Conservation (phyloP, 2,113 vertebrate species). For the Catharus bicknelli region DNA sequence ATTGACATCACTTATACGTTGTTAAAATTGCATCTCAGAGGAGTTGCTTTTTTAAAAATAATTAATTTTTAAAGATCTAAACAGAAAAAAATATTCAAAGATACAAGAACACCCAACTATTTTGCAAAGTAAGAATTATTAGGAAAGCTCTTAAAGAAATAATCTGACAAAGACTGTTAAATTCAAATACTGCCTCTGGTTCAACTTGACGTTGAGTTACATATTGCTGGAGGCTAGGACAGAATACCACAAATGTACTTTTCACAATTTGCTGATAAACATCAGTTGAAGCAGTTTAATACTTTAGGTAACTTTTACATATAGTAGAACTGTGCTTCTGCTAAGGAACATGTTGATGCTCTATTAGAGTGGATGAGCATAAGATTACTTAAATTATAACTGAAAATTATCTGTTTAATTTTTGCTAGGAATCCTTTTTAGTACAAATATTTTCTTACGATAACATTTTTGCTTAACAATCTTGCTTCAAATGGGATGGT, state of each 20-base stretch:
- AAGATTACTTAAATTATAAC: not conserved
- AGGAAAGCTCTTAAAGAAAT: not conserved
- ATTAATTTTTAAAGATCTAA: not conserved
- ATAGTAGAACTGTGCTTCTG: not conserved
- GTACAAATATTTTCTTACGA: not conserved
- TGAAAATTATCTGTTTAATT: not conserved
- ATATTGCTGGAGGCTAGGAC: not conserved
- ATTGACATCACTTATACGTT: not conserved
- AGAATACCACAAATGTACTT: not conserved
- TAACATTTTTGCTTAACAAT: not conserved
- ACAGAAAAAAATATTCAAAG: not conserved
- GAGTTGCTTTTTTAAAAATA: not conserved
- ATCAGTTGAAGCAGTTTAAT: not conserved
- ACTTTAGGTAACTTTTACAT: not conserved
- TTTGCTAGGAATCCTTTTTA: not conserved
- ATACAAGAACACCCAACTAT: not conserved
- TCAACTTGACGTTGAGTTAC: not conserved
- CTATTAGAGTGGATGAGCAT: not conserved
- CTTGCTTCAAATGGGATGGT: not conserved
- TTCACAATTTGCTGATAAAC: not conserved
- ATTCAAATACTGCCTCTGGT: not conserved
- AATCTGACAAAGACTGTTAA: not conserved
- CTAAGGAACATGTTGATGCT: not conserved
- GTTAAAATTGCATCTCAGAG: not conserved
- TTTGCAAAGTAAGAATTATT: not conserved